phyloP scores from a whole-genome alignment of 2,797 vertebrate genomes.

The Lemur catta region DNA sequence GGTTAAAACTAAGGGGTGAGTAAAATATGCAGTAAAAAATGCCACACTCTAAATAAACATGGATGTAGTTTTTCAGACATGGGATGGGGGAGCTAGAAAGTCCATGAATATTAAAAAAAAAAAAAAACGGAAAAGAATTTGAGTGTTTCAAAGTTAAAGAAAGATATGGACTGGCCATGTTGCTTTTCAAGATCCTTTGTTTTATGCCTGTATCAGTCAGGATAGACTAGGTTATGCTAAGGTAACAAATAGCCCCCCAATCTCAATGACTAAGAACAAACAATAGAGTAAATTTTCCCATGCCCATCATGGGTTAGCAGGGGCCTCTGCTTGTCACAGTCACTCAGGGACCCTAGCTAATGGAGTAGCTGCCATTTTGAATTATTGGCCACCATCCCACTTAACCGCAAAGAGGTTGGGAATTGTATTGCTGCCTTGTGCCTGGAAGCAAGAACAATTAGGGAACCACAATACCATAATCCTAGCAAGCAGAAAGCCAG shows the following conservation, averaged over 20 bases:
- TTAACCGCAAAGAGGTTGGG: background rate
- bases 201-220: background rate
- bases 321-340: background rate
- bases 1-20: background rate
- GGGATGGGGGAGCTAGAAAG: background rate
- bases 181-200: background rate
- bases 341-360: background rate
- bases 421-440: background rate
- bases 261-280: background rate
- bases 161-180: background rate
- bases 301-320: background rate
- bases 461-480: background rate
- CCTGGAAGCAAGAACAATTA: background rate
- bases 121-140: background rate
- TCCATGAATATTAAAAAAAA: background rate
- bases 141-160: constrained; percentile 11
- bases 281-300: background rate
- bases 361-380: background rate
- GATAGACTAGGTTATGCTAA: background rate
- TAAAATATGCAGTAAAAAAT: background rate
- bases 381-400: background rate
- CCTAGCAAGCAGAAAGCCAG: background rate
- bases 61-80: background rate
- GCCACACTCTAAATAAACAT: background rate
- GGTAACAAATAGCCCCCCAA: background rate